A percentile compares a stretch with the other conserved stretches of the same genome.
Conservation (phyloP, 2,888 invertebrate species). For the Habrosyne pyritoides region DNA sequence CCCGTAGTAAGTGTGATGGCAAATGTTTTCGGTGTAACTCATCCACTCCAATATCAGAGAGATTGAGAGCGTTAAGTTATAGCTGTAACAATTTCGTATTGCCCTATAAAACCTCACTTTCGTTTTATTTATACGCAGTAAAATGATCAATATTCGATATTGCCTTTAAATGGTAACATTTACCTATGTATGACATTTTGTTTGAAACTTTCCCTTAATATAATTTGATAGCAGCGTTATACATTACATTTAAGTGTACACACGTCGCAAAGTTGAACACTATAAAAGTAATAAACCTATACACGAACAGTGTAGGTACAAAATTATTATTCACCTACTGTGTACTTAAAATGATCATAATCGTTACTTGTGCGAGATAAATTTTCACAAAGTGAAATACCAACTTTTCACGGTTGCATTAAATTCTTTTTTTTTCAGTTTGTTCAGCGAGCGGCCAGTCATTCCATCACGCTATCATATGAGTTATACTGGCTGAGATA, state of each 20-base stretch:
- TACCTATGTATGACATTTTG: constrained; percentile 34
- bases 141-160: constrained; percentile 79
- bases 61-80: constrained; percentile 76
- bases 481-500: constrained; percentile 70
- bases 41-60: constrained; percentile 76
- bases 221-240: constrained; percentile 18
- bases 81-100: constrained; percentile 79
- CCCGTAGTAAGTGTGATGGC: constrained; percentile 46
- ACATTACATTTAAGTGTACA: constrained; percentile 13
- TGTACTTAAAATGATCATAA: not conserved
- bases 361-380: not conserved
- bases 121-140: constrained; percentile 78
- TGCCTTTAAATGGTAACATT: constrained; percentile 54
- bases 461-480: constrained; percentile 58
- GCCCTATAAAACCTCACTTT: constrained; percentile 80
- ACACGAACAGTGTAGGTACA: not conserved
- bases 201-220: constrained; percentile 22
- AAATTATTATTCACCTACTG: not conserved
- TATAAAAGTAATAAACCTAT: not conserved
- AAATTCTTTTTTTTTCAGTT: constrained; percentile 22
- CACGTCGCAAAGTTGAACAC: constrained; percentile 17
- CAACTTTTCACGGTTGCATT: not conserved
- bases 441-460: constrained; percentile 48
- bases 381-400: not conserved
- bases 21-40: constrained; percentile 70